Evolutionary conservation across 2,888 invertebrate genomes (phyloP).

Genomic region (Noctua comes): DNA sequence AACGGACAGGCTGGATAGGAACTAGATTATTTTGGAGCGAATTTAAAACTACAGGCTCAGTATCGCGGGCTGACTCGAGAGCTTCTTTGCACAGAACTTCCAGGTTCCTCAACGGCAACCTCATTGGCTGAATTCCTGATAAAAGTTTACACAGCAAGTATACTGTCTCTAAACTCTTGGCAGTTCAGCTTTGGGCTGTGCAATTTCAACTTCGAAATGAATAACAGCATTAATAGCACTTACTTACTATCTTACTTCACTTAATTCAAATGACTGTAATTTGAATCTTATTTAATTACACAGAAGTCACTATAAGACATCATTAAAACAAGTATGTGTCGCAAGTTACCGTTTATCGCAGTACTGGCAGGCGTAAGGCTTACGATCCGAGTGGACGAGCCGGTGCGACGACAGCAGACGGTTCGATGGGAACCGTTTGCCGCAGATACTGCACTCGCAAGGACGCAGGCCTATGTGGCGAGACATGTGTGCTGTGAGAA

Average conservation of each 20-base stretch:
- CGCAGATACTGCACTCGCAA: conserved; percentile 82
- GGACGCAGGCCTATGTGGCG: conserved; percentile 83
- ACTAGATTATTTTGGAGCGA: no score
- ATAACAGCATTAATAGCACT: background rate
- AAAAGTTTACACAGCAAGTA: background rate
- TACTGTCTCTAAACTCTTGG: background rate
- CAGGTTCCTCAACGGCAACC: background rate
- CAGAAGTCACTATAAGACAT: background rate
- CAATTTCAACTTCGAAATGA: background rate
- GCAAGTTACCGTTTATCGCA: conserved; percentile 87
- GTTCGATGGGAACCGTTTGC: conserved; percentile 81
- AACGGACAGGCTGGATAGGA: no score
- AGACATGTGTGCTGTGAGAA: conserved; percentile 79
- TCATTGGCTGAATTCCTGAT: background rate
- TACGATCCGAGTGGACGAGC: conserved; percentile 88
- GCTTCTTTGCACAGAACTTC: background rate
- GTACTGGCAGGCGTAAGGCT: conserved; percentile 88
- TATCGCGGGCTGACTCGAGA: background rate
- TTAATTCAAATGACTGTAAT: background rate
- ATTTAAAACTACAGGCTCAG: no score
- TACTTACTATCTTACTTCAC: background rate
- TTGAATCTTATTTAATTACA: background rate
- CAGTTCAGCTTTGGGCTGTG: background rate
- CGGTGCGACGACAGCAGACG: conserved; percentile 88
- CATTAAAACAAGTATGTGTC: background rate